A percentile compares a stretch with the other conserved stretches of the same genome.
These are phyloP conservation scores for Formicarius rufipectus DNA, from an alignment of 2,113 vertebrate species.

Conservation along the genomic window DNA sequence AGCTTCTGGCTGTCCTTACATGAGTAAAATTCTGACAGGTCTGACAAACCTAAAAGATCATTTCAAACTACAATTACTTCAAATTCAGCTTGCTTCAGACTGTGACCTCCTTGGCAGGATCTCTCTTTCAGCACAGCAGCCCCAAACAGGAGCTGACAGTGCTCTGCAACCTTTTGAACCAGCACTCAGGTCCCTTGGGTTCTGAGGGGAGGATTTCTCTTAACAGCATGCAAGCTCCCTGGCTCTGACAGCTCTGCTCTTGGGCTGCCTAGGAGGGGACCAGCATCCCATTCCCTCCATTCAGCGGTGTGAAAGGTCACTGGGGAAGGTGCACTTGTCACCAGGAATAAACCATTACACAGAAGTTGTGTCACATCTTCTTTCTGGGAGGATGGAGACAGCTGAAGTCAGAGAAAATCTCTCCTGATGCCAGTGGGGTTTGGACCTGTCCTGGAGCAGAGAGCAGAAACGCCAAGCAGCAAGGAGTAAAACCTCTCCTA, in stretches of 20 bases:
- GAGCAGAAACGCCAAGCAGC: neutral
- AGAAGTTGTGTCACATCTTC: neutral
- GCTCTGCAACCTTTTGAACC: slow-evolving; percentile 37
- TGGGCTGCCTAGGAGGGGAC: slow-evolving; percentile 14
- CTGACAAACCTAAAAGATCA: neutral
- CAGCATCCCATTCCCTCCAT: neutral
- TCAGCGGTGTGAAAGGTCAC: neutral
- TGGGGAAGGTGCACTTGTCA: slow-evolving; percentile 19
- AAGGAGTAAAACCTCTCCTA: neutral
- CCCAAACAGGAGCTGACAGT: slow-evolving; percentile 57
- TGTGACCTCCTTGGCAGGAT: neutral
- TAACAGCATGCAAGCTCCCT: neutral
- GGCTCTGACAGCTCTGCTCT: slow-evolving; percentile 21
- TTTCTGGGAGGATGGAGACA: neutral
- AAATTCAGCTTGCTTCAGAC: neutral
- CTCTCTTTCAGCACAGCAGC: neutral
- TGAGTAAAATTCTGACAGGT: neutral
- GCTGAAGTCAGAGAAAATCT: neutral
- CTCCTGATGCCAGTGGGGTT: neutral
- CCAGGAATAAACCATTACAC: neutral
- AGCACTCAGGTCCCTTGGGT: neutral
- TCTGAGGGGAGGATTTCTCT: neutral
- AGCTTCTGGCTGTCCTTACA: neutral
- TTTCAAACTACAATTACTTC: neutral
- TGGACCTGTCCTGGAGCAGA: neutral